Evolutionary conservation across 2,888 invertebrate genomes (phyloP), one percentile per base, ranked within the genome.

Genomic region (Theretra japonica): DNA sequence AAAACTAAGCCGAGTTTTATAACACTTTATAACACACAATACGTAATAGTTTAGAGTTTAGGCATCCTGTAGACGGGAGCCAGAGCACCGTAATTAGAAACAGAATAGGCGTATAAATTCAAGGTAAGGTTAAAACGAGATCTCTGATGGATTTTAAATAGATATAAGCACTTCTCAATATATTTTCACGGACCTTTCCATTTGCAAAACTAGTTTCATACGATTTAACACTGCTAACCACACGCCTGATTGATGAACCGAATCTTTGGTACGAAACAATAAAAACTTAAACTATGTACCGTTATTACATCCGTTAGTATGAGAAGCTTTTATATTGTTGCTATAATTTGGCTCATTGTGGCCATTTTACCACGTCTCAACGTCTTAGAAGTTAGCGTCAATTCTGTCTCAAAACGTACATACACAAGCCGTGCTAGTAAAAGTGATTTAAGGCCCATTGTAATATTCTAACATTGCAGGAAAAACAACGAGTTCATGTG

Each of bases 171-270:
- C 71, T 74, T 74, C 30, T 62, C 58, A 69, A 72, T 70, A 56
- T 58, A 73, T 80, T 78, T 82, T 77, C 74, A 79, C 72, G 73
- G 80, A 73, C 76, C 75, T 74, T 75, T 79, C 73, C 68, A 80
- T 80, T 77, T 74, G 71, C 53, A 73, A 80, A 80, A 77, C 70
- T 77, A 76, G 68, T 73, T 77, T 73, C 71, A 48, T 68, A 62
- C 74, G 75, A 69, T 57, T 25, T 58, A 23, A 50, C 65, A 71
- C 68, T 70, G 65, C 73, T 72, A 74, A 73, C 73, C 74, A 76
- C 76, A 74, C 75, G 62, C 60, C 41, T 60, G 73, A 77, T 75
- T 59, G 71, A 70, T 53, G 60, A 50, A 65, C 19, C 25, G 23
- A 25, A 23, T 72, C 33, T 70, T 57, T 28, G 25, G 21, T 25